Conservation (phyloP, 2,888 invertebrate genomes). For the Brachycybe producta region DNA sequence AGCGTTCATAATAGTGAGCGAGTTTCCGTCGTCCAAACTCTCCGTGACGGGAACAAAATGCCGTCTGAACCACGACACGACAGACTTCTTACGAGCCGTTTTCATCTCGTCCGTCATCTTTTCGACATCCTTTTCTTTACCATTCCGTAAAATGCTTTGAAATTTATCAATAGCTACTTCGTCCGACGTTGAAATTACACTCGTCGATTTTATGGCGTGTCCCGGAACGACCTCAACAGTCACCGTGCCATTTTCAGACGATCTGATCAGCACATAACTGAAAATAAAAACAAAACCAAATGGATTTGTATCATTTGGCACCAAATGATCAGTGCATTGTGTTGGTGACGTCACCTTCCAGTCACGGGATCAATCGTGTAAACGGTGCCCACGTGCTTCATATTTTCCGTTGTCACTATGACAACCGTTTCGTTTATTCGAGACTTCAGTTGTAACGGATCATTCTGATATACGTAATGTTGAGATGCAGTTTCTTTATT, state of each 20-base stretch:
- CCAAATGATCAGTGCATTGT: not conserved
- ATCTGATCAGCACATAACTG: slow-evolving; percentile 1
- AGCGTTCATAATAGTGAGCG: slow-evolving; percentile 22
- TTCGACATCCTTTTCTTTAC: not conserved
- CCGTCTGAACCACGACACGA: slow-evolving; percentile 30
- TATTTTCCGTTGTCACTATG: not conserved
- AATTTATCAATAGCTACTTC: not conserved
- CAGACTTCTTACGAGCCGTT: slow-evolving; percentile 24
- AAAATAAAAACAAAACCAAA: not conserved
- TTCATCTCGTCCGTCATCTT: slow-evolving; percentile 26
- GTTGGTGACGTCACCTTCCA: not conserved
- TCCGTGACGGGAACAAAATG: slow-evolving; percentile 31
- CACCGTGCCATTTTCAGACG: not conserved
- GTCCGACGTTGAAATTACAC: not conserved
- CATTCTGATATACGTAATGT: not conserved
- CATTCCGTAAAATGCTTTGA: not conserved
- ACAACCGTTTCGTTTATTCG: not conserved
- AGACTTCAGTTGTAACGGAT: not conserved
- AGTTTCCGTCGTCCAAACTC: slow-evolving; percentile 3
- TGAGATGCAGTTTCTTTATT: no score
- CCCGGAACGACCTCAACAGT: not conserved
- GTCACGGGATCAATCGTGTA: slow-evolving; percentile 14
- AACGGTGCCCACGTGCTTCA: not conserved
- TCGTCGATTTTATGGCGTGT: not conserved
- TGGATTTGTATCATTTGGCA: not conserved